Evolutionary conservation across 35 echinoderm and acorn worm genomes (phyloP).

Genomic region (Antedon bifida): DNA sequence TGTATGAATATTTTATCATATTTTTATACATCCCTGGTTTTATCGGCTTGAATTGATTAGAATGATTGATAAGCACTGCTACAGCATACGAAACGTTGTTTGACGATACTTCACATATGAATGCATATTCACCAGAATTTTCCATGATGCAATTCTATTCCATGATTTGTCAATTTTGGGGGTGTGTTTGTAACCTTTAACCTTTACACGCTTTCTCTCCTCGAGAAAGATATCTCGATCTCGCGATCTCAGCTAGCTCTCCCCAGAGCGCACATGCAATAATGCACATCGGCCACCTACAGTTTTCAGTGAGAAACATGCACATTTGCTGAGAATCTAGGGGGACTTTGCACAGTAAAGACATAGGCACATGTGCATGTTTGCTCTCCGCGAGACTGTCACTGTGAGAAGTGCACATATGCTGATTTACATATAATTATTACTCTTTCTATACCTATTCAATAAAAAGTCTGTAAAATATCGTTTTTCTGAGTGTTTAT

Average conservation of each 20-base stretch:
- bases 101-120: no score
- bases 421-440: background rate
- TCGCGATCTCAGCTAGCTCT: background rate
- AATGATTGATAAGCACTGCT: no score
- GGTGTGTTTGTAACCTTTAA: no score
- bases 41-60: no score
- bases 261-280: background rate
- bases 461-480: background rate
- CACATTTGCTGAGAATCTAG: background rate
- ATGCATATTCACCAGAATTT: no score
- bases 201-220: no score
- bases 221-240: background rate
- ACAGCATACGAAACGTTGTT: no score
- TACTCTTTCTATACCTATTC: background rate
- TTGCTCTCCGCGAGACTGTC: background rate
- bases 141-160: no score
- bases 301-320: background rate
- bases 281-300: background rate
- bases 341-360: background rate
- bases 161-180: no score
- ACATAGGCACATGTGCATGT: background rate
- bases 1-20: no score
- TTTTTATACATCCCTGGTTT: no score
- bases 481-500: background rate
- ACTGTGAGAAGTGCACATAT: background rate